Conservation (phyloP, 2,113 vertebrate species). For the Cinclus mexicanus region DNA sequence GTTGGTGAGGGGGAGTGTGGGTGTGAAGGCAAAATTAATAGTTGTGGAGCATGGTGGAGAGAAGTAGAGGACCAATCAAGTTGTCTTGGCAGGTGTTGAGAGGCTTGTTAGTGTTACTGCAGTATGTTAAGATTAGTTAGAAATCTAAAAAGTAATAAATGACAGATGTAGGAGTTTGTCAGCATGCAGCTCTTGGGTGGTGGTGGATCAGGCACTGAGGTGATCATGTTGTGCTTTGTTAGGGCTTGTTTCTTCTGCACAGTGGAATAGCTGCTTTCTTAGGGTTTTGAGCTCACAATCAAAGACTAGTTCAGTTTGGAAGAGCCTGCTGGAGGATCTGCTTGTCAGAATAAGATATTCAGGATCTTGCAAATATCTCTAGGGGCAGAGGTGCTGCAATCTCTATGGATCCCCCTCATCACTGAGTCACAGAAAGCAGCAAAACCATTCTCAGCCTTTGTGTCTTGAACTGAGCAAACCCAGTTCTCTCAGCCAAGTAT, state of each 20-base stretch:
- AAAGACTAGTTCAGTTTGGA: background rate
- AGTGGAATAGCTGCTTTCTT: background rate
- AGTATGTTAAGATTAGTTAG: background rate
- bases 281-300: background rate
- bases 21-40: background rate
- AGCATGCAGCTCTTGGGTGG: rapidly evolving
- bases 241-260: background rate
- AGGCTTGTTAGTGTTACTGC: background rate
- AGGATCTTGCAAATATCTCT: background rate
- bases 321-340: background rate
- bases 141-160: background rate
- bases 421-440: background rate
- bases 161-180: background rate
- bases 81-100: background rate
- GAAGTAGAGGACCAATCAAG: background rate
- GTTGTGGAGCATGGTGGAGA: background rate
- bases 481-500: background rate
- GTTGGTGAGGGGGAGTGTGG: background rate
- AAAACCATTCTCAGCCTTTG: background rate
- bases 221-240: background rate
- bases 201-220: background rate
- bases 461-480: background rate
- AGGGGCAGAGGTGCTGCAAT: background rate
- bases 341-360: background rate
- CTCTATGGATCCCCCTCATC: background rate